phyloP scores from a whole-genome alignment of 2,113 vertebrate species.

The Machaerirhynchus nigripectus region DNA sequence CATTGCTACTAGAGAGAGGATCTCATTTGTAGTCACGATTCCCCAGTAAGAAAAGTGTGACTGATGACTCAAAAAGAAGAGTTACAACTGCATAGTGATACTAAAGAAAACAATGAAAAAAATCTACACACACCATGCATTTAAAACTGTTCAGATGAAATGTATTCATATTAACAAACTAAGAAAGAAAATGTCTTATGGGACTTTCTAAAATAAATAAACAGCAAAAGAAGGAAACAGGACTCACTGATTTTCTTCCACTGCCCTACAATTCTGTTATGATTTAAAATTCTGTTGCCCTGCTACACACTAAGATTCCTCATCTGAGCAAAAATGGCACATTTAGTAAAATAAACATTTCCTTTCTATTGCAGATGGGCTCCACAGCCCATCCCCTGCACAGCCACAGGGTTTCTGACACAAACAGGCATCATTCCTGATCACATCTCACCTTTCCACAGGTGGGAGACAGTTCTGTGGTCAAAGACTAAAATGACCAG shows the following conservation, averaged over 20 bases:
- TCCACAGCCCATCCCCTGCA: background rate
- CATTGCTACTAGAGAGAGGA: background rate
- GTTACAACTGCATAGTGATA: background rate
- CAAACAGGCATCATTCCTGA: background rate
- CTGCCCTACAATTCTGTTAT: background rate
- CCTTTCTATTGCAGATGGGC: background rate
- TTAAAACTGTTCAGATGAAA: background rate
- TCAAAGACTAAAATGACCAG: background rate
- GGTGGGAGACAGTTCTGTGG: background rate
- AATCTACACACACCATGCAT: background rate
- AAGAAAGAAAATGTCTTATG: background rate
- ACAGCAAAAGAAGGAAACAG: background rate
- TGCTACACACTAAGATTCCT: background rate
- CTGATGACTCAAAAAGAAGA: background rate
- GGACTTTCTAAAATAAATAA: background rate
- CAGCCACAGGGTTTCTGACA: background rate
- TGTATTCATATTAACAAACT: background rate
- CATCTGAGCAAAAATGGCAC: background rate
- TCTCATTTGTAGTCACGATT: rapidly evolving
- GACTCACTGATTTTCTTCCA: background rate
- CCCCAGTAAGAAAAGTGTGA: background rate
- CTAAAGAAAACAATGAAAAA: background rate
- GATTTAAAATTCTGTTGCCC: background rate
- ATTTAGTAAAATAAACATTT: background rate
- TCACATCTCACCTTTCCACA: background rate